Evolutionary conservation across 2,888 invertebrate genomes (phyloP), one percentile per base, ranked within the genome.

Genomic region (Hololepta plana): DNA sequence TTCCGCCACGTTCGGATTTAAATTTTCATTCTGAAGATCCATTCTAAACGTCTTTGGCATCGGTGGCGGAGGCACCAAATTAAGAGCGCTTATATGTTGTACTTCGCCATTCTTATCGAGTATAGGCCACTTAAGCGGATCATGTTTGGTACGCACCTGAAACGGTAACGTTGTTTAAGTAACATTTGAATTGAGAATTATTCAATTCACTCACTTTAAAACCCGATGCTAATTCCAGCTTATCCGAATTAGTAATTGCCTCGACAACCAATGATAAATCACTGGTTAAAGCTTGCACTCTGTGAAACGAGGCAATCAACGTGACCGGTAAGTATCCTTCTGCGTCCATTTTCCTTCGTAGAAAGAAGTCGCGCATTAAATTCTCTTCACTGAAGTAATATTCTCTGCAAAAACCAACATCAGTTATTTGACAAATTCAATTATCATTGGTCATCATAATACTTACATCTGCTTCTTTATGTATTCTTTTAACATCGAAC

Each of bases 331-430:
- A 70, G 47, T 77, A 96, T 28, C 98, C 98, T 44, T 90, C 79
- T 3, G 69, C 55, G 42, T 88, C 84, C 98, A 98, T 98, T 67
- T 91, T 91, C 41, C 93, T 73, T 15, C 96, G 72, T 37, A 98
- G 65, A 64, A 88, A 98, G 62, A 95, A 88, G 51, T 98, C 98
- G 42, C 85, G 73, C 41, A 81, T 72, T 29, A 98, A 62, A 60
- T 98, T 98, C 47, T 93, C 93, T 38, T 81, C 79, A 43, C 91
- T 91, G 63, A 98, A 96, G 69, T 98, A 98, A 60, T 98, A 98
- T 60, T 98, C 96, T 50, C 95, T 96, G 64, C 19, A 67, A 60
- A 31, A 36, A 34, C 36, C 35, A 39, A 32, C 35, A 29, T 33
- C 10, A 20, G 14, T n/a, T n/a, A n/a, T n/a, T n/a, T n/a, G n/a